phyloP scores from a whole-genome alignment of 2,888 invertebrate species.

The Agrochola lota region DNA sequence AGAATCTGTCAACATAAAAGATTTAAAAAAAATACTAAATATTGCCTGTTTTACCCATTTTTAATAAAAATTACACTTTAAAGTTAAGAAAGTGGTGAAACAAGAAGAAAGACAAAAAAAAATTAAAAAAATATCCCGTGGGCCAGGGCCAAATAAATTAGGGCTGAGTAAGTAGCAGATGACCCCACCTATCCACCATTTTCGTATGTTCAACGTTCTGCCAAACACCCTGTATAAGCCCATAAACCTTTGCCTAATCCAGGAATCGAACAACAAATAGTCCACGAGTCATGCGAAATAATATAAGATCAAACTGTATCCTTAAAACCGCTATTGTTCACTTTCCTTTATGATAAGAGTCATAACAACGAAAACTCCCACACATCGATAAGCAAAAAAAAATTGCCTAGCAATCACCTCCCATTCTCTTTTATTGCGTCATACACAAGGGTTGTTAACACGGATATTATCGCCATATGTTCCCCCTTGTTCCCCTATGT shows the following conservation, averaged over 20 bases:
- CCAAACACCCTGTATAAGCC: too few relatives aligned
- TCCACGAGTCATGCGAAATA: not conserved
- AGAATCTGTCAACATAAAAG: too few relatives aligned
- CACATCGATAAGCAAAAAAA: not conserved
- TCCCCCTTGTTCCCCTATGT: not conserved
- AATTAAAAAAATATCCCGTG: too few relatives aligned
- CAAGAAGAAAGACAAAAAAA: too few relatives aligned
- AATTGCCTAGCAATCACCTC: not conserved
- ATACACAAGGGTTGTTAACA: conserved; percentile 40
- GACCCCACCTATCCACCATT: too few relatives aligned
- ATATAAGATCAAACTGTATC: not conserved
- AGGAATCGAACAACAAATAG: not conserved
- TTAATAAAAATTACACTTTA: too few relatives aligned
- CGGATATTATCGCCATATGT: conserved; percentile 32
- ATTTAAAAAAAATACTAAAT: too few relatives aligned
- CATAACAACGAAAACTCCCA: not conserved
- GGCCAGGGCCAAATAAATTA: too few relatives aligned
- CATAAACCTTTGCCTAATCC: not conserved
- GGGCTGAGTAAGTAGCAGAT: too few relatives aligned
- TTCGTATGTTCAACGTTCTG: too few relatives aligned
- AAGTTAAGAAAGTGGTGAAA: too few relatives aligned
- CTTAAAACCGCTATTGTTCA: not conserved
- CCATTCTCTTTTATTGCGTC: conserved; percentile 3
- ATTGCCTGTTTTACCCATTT: too few relatives aligned
- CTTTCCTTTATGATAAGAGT: not conserved